These are phyloP conservation scores for Piprites chloris DNA, from an alignment of 2,113 vertebrate species.

Conservation along the genomic window DNA sequence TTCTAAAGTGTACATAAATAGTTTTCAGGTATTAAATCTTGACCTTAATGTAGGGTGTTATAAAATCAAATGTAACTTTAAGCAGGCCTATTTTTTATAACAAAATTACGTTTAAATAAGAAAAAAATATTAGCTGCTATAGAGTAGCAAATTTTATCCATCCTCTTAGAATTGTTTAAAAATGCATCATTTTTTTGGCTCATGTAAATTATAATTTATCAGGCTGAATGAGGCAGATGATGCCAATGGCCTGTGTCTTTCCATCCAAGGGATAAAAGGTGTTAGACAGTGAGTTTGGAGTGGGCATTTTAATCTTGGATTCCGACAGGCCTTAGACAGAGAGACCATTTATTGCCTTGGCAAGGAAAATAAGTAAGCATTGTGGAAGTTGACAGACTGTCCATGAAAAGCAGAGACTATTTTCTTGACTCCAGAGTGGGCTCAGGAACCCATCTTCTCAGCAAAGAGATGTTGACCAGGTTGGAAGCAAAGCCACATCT, in stretches of 20 bases:
- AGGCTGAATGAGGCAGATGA: not conserved
- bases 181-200: slow-evolving; percentile 39
- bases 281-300: not conserved
- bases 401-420: not conserved
- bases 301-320: not conserved
- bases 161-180: slow-evolving; percentile 43
- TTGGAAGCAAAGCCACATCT: not conserved
- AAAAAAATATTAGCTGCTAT: slow-evolving; percentile 47
- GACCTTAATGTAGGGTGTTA: slow-evolving; percentile 22
- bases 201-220: not conserved
- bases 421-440: not conserved
- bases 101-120: slow-evolving; percentile 39
- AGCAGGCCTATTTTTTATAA: slow-evolving; percentile 39
- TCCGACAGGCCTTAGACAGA: not conserved
- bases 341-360: not conserved
- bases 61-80: slow-evolving; percentile 54
- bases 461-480: not conserved
- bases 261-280: not conserved
- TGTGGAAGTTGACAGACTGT: not conserved
- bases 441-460: not conserved
- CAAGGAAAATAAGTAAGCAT: not conserved
- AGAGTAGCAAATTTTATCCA: not conserved
- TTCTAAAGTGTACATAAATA: slow-evolving; percentile 40
- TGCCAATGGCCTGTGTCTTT: not conserved
- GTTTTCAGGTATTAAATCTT: slow-evolving; percentile 63